phyloP scores from a whole-genome alignment of 2,797 vertebrate genomes.

The Anguilla megastoma region DNA sequence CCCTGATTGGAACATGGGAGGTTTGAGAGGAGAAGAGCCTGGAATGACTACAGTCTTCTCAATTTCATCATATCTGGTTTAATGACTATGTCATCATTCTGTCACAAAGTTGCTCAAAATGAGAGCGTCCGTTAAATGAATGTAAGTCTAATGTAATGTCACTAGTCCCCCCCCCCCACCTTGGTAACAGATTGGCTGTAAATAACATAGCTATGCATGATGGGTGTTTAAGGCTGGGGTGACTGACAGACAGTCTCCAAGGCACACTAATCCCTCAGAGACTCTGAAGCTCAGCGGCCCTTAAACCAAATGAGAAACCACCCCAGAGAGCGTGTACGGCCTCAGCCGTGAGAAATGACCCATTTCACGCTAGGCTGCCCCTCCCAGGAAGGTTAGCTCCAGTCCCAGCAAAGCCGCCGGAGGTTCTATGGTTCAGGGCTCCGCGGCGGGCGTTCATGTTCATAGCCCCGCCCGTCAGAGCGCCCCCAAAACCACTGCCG shows the following conservation, averaged over 20 bases:
- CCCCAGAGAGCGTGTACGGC: neutral
- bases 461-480: neutral
- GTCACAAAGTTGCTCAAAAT: neutral
- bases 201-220: neutral
- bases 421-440: neutral
- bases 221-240: neutral
- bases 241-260: neutral
- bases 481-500: neutral
- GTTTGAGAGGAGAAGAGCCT: neutral
- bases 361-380: conserved; percentile 40
- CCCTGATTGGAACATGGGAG: neutral
- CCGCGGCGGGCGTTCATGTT: neutral
- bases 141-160: neutral
- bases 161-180: neutral
- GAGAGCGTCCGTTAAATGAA: neutral
- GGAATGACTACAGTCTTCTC: neutral
- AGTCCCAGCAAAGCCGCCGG: neutral
- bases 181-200: no score
- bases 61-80: neutral
- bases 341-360: conserved; percentile 16
- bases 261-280: neutral
- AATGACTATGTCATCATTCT: neutral
- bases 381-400: neutral
- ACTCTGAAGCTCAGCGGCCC: neutral
- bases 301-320: conserved; percentile 24